Base-by-base conservation (phyloP, 2,113 vertebrate species). In the Dolichallabes microphthalmus region DNA sequence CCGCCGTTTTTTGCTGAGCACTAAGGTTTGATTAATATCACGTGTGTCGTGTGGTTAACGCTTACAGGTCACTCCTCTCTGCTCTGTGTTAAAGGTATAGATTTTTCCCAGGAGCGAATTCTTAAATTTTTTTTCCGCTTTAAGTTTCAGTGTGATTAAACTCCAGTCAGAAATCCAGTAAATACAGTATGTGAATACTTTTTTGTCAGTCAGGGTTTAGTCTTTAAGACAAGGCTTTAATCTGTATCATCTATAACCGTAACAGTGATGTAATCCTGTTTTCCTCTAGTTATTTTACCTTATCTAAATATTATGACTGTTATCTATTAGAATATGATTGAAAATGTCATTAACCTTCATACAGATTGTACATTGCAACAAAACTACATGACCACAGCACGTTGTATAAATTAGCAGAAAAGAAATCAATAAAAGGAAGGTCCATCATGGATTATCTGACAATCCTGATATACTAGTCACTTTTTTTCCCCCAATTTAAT, bases 1-100 rank as follows among this genome's bases (percentile, higher is more conserved):
- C n/a, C 12, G 57, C 82, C 32, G 64, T 52, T 83, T 52, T 83
- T 83, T 63, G 35, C 25, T 60, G 69, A 19, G 14, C 55, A 13
- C 50, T 69, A 69, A 69, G 63, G 15, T 82, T 50, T 45, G 45
- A 45, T 45, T 45, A 45, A 20, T 30, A n/a, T 66, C 11, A 12
- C 15, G 22, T 53, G 4, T 52, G 45, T 2, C 12, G 20, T 39
- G 55, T 58, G 63, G 20, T 35, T 32, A 22, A 30, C n/a, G 55
- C 53, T 32, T 81, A 9, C 27, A 27, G 35, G 53, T 27, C 30
- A 19, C 66, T 17, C 30, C 66, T 45, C 45, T 45, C 45, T 15
- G 22, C 5, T 35, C 20, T 71, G 81, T 57, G 27, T 25, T 19
- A 73, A 45, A 50, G 69, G 35, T 22, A 22, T 25, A 13, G 68